Conservation (phyloP, 2,113 vertebrate species). For the Passer montanus region DNA sequence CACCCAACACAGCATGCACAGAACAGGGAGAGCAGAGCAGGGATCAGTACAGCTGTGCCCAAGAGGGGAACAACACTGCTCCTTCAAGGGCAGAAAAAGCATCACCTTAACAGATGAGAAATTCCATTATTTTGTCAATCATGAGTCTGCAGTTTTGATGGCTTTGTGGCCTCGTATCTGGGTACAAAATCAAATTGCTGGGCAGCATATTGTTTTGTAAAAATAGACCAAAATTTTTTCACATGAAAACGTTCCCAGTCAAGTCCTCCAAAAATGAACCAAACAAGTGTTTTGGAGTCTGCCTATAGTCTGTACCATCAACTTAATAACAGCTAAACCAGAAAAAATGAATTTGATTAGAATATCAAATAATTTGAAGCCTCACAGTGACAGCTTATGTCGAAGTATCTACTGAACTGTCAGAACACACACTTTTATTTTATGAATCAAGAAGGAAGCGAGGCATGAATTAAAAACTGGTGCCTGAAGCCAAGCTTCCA, state of each 20-base stretch:
- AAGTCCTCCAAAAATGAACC: neutral
- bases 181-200: neutral
- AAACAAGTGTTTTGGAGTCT: neutral
- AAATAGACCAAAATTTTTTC: neutral
- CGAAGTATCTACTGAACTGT: neutral
- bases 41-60: neutral
- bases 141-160: neutral
- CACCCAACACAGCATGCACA: rapidly evolving
- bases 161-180: neutral
- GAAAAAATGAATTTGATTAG: neutral
- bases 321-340: neutral
- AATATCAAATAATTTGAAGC: neutral
- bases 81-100: neutral
- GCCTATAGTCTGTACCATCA: neutral
- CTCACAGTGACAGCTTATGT: neutral
- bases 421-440: neutral
- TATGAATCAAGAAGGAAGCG: neutral
- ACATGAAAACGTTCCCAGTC: neutral
- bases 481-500: neutral
- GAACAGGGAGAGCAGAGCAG: neutral
- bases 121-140: neutral
- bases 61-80: rapidly evolving
- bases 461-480: neutral
- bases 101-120: neutral
- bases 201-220: neutral